Base-by-base conservation (phyloP, 2,888 invertebrate genomes). In the Ichneumoninae sp. region DNA sequence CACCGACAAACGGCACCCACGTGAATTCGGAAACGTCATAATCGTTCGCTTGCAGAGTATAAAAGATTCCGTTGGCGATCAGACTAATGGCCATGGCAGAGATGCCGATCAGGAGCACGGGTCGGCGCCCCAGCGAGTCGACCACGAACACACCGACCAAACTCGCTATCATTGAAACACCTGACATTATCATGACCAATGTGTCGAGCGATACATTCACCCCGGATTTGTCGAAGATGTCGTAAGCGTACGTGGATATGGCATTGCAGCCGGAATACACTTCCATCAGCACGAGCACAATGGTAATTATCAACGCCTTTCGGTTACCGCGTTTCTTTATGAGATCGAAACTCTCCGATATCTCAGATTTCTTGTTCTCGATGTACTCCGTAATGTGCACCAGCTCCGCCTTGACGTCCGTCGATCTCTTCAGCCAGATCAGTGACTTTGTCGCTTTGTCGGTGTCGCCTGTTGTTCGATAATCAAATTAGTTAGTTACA, bases 361-460 rank as follows among this genome's bases (percentile, higher is more conserved):
- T n/a, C 13, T 69, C 52, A 10, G 16, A 22, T 33, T 74, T 71
- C 30, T 44, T 50, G n/a, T 50, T 22, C 50, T 74, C 54, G n/a
- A 82, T 40, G 60, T 72, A 71, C 16, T 72, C 50, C 44, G 40
- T 19, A 30, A 82, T 54, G 5, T n/a, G 7, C 8, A 30, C 6
- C n/a, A 82, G 10, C 52, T 83, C 83, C 4, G 26, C 19, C 30
- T 26, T 33, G 26, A 83, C 74, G 60, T 83, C 40, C 1, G 47
- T 10, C 7, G 33, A 70, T 33, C 66, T n/a, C 47, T 79, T 72
- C 52, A 83, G 33, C 70, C 69, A 79, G 16, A 7, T 7, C 40
- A 83, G 62, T 19, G 78, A 78, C 19, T 16, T 10, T 3, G 50
- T 65, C 10, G 81, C 81, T 10, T 13, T 19, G 1, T 44, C 75